phyloP scores from a whole-genome alignment of 1,140 invertebrate genomes.

The Triops longicaudatus region DNA sequence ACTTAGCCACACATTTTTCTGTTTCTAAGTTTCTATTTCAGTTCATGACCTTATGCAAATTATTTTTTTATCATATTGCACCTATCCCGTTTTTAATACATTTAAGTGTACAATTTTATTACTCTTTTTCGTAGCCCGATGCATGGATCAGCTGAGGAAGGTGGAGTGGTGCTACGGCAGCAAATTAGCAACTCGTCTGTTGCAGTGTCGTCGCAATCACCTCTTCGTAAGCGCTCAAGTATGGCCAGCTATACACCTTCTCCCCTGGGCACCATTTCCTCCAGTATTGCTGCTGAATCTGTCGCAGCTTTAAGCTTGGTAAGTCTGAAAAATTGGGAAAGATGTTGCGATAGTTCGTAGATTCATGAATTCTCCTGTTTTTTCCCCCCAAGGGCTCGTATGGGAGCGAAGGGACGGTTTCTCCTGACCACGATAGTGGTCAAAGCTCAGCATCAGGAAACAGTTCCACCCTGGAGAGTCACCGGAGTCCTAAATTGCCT shows the following conservation, averaged over 20 bases:
- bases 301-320: conserved; percentile 20
- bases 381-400: conserved; percentile 29
- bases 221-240: conserved; percentile 12
- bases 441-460: conserved; percentile 34
- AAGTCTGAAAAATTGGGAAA: neutral
- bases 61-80: no score
- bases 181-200: conserved; percentile 23
- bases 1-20: no score
- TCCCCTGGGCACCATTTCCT: conserved; percentile 19
- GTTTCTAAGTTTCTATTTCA: no score
- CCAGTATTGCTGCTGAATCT: conserved; percentile 18
- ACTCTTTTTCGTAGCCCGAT: conserved; percentile 36
- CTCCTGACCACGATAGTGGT: conserved; percentile 35
- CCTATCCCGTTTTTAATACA: neutral
- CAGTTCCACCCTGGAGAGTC: conserved; percentile 33
- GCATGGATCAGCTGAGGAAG: conserved; percentile 38
- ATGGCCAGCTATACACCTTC: conserved; percentile 14
- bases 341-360: neutral
- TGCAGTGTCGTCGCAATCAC: neutral
- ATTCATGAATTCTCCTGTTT: neutral
- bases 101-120: neutral
- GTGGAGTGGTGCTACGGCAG: conserved; percentile 16
- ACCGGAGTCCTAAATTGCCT: conserved; percentile 24
- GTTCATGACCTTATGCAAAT: no score
- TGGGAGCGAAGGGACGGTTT: conserved; percentile 31